phyloP scores from a whole-genome alignment of 2,797 vertebrate species.

The Thaleichthys pacificus region DNA sequence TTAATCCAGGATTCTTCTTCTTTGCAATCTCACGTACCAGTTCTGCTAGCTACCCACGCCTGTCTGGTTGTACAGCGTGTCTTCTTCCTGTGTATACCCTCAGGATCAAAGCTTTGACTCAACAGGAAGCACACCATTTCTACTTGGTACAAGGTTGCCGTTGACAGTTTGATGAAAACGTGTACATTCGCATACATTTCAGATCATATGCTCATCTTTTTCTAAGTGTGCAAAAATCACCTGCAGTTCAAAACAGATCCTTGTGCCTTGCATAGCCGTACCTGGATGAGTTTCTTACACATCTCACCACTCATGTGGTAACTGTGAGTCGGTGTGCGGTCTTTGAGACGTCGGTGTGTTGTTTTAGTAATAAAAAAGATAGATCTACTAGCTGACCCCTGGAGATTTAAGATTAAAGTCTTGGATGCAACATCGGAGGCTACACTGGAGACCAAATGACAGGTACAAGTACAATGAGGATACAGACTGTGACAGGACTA shows the following conservation, averaged over 20 bases:
- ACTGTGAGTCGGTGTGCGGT: no score
- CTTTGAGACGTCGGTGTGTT: no score
- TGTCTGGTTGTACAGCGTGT: background rate
- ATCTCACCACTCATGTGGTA: background rate
- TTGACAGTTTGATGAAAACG: background rate
- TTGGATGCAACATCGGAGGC: no score
- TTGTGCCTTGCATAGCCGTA: background rate
- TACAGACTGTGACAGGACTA: background rate
- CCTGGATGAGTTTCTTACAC: background rate
- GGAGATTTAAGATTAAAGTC: no score
- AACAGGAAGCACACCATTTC: background rate
- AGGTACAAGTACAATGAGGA: slow-evolving; percentile 15
- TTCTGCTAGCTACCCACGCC: background rate
- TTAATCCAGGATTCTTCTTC: background rate
- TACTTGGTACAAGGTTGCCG: background rate
- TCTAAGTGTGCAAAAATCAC: background rate
- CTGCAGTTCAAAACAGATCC: background rate
- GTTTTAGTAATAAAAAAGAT: no score
- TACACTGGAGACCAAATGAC: no score
- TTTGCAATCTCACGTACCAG: slow-evolving; percentile 1
- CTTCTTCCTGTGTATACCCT: background rate
- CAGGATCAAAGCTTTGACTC: slow-evolving; percentile 8
- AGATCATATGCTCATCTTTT: background rate
- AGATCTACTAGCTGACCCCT: no score
- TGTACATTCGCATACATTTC: background rate